phyloP scores from a whole-genome alignment of 2,888 invertebrate species.

The Ferdinandea cuprea region DNA sequence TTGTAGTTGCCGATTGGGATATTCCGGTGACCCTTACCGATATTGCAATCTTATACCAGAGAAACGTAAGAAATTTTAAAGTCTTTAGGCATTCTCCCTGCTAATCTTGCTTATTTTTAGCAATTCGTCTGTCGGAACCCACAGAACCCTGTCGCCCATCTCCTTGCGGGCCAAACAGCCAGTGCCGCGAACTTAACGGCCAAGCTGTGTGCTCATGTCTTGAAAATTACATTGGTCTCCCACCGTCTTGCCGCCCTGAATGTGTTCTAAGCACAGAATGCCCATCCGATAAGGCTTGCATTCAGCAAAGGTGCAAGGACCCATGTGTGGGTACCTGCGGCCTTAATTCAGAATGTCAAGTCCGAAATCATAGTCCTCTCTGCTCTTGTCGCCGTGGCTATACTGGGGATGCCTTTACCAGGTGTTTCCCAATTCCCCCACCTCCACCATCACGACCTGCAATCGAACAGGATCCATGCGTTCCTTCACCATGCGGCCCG shows the following conservation, averaged over 20 bases:
- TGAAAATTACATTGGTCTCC: conserved; percentile 85
- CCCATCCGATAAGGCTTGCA: conserved; percentile 85
- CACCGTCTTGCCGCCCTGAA: conserved; percentile 89
- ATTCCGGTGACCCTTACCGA: conserved; percentile 91
- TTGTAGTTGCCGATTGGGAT: conserved; percentile 89
- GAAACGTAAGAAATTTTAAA: conserved; percentile 84
- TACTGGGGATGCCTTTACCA: conserved; percentile 90
- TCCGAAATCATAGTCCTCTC: conserved; percentile 90
- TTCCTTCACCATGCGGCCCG: conserved; percentile 87
- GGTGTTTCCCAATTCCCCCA: conserved; percentile 84
- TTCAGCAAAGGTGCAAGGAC: conserved; percentile 87
- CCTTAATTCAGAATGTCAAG: conserved; percentile 88
- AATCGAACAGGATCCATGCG: conserved; percentile 85
- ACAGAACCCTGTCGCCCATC: conserved; percentile 85
- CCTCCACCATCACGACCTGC: conserved; percentile 77
- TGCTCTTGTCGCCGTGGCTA: conserved; percentile 89
- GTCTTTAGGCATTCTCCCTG: conserved; percentile 25
- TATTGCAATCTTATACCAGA: conserved; percentile 84
- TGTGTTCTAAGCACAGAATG: conserved; percentile 88
- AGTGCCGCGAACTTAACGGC: conserved; percentile 86
- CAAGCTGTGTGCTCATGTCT: conserved; percentile 87
- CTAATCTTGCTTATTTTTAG: conserved; percentile 26
- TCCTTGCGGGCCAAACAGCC: conserved; percentile 88
- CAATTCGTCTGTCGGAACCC: conserved; percentile 76
- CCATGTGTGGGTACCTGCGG: conserved; percentile 87